These are phyloP conservation scores for Chrysoperla carnea DNA, from an alignment of 1,140 invertebrate genomes.

Conservation along the genomic window DNA sequence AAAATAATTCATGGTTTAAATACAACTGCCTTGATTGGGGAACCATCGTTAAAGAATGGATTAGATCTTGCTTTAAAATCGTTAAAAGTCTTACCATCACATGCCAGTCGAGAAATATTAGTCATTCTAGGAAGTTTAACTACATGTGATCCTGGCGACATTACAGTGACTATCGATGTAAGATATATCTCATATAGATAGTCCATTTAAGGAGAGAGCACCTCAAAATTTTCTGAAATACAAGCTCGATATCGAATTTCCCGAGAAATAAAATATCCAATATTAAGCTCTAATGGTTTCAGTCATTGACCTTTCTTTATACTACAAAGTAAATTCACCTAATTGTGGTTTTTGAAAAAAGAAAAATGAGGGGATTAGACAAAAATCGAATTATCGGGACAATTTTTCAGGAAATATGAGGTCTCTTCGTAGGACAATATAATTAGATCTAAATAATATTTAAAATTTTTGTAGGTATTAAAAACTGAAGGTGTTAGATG, in stretches of 20 bases:
- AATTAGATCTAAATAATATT: neutral
- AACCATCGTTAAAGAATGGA: conserved; percentile 90
- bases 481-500: conserved; percentile 65
- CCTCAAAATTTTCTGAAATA: too few relatives aligned
- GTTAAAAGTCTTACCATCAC: conserved; percentile 76
- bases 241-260: too few relatives aligned
- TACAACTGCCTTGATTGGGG: conserved; percentile 48
- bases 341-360: too few relatives aligned
- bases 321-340: too few relatives aligned
- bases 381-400: too few relatives aligned
- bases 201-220: conserved; percentile 1
- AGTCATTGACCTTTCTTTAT: too few relatives aligned
- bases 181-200: conserved; percentile 8
- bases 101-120: conserved; percentile 86
- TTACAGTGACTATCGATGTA: conserved; percentile 72
- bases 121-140: conserved; percentile 86
- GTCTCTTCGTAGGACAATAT: too few relatives aligned
- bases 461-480: conserved; percentile 29
- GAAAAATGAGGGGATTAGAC: too few relatives aligned
- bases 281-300: too few relatives aligned
- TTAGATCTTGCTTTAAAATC: conserved; percentile 73
- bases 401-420: too few relatives aligned
- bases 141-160: conserved; percentile 91
- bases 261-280: too few relatives aligned
- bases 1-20: conserved; percentile 43